Evolutionary conservation across 2,113 vertebrate species (phyloP), one percentile per base, ranked within the genome.

Genomic region (Calidris pygmaea): DNA sequence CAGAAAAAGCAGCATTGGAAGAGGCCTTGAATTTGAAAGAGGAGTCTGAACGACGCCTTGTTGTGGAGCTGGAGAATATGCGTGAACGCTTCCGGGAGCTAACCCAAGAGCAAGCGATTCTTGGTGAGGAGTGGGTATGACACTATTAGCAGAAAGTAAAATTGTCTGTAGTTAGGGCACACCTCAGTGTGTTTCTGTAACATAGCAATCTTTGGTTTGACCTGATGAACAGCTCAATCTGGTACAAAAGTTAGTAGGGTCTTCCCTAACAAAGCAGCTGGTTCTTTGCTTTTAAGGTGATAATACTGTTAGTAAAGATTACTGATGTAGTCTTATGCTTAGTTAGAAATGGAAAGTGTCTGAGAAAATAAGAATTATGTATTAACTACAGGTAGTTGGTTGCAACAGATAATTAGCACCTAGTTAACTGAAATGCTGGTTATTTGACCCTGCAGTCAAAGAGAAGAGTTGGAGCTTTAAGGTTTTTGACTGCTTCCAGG

Each of bases 21-120:
- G 99, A 99, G 90, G 96, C 96, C 1, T 92, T 99, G 80, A 98
- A 96, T 85, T 97, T 97, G 95, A 99, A 99, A 95, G 99, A 99
- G 81, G 89, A 92, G 3, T 98, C 98, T 3, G 99, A 99, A 78
- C 98, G 97, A 90, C 97, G 86, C 34, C 98, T 99, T 4, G 98
- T 98, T 16, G 93, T 98, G 59, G 98, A 99, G 95, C 96, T 99
- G 96, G 99, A 99, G 92, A 98, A 71, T 23, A 95, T 99, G 59
- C 95, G 96, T 23, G 93, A 93, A 52, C 98, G 98, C 85, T 96
- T 99, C 80, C 97, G 95, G 71, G 95, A 93, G 65, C 96, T 97
- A 6, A 97, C 94, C 13, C 96, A 86, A 87, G 97, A 98, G 72
- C 96, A 97, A 56, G 92, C 93, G 4, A 75, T 79, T 29, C 93